phyloP scores from a whole-genome alignment of 2,113 vertebrate species.

The Aegithalos caudatus region DNA sequence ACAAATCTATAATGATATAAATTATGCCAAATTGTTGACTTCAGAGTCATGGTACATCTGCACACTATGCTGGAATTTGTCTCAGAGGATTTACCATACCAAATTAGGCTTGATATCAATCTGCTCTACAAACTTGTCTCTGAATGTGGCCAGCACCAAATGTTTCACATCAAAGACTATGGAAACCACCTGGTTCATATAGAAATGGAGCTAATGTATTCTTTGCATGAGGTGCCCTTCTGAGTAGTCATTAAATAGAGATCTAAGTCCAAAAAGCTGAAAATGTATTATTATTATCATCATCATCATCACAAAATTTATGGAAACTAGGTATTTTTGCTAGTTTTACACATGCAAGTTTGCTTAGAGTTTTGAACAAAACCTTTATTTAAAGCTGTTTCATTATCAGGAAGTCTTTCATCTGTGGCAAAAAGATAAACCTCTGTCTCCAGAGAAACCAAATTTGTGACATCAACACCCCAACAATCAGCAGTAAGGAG shows the following conservation, averaged over 20 bases:
- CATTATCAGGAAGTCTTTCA: not conserved
- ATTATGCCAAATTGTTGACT: not conserved
- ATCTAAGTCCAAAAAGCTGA: not conserved
- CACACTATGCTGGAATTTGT: not conserved
- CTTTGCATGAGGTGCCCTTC: not conserved
- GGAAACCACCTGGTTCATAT: not conserved
- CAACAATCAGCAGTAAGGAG: not conserved
- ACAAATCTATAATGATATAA: not conserved
- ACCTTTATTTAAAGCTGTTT: not conserved
- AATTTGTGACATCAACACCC: not conserved
- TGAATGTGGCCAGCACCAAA: not conserved
- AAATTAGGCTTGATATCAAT: not conserved
- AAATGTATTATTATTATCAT: not conserved
- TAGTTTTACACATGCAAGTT: not conserved
- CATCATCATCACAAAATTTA: not conserved
- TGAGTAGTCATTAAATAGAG: not conserved
- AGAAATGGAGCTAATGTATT: not conserved
- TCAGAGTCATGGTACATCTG: not conserved
- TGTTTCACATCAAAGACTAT: slow-evolving; percentile 2
- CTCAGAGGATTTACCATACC: not conserved
- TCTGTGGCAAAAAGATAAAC: not conserved
- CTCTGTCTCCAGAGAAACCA: not conserved
- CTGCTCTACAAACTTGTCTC: not conserved
- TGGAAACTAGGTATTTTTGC: not conserved
- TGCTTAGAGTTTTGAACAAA: not conserved